Conservation (phyloP, 2,797 vertebrate species). For the Acanthornis magna region DNA sequence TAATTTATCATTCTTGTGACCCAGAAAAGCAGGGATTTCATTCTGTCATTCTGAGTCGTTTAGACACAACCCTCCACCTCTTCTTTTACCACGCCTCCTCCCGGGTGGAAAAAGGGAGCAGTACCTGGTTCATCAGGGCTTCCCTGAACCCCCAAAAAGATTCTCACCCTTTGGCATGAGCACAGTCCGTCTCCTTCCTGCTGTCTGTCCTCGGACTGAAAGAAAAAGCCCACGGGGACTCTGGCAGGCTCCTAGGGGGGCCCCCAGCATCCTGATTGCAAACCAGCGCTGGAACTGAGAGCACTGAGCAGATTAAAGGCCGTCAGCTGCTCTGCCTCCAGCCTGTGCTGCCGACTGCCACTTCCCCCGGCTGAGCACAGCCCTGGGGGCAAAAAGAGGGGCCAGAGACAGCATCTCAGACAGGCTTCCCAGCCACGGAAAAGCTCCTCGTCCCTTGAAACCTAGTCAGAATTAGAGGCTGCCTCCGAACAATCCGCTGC, state of each 20-base stretch:
- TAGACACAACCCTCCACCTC: not conserved
- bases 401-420: not conserved
- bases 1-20: not conserved
- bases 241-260: not conserved
- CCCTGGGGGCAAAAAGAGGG: not conserved
- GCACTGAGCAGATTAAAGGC: not conserved
- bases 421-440: not conserved
- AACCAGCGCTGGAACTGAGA: not conserved
- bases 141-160: not conserved
- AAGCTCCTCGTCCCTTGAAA: not conserved
- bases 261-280: not conserved
- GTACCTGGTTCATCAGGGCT: not conserved
- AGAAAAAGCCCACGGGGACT: not conserved
- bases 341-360: not conserved
- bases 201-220: not conserved
- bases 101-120: rapidly evolving
- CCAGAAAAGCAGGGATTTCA: not conserved
- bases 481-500: not conserved
- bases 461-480: not conserved
- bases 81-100: not conserved
- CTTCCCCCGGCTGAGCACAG: not conserved
- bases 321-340: rapidly evolving
- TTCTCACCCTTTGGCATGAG: not conserved
- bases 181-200: not conserved
- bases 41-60: not conserved